Evolutionary conservation across 2,797 vertebrate genomes (phyloP).

Genomic region (Pseudomugil gertrudae): DNA sequence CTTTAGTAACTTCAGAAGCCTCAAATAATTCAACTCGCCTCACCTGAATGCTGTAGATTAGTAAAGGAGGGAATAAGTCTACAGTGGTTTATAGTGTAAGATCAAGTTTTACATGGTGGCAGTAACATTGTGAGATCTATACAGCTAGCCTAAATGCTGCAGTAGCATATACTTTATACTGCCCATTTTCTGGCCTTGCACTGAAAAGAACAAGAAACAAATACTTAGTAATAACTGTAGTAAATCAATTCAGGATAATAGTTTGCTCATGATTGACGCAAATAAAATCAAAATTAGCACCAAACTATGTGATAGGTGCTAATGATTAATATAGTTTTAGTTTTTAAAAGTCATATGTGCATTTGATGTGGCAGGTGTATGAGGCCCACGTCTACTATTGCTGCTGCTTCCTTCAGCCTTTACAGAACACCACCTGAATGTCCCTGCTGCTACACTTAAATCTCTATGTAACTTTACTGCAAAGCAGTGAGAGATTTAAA

Average conservation of each 20-base stretch:
- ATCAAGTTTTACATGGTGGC: slow-evolving; percentile 22
- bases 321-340: slow-evolving; percentile 12
- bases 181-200: slow-evolving; percentile 53
- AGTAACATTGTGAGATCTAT: slow-evolving; percentile 35
- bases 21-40: slow-evolving; percentile 67
- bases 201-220: slow-evolving; percentile 42
- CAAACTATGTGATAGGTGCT: slow-evolving; percentile 18
- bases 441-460: background rate
- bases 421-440: background rate
- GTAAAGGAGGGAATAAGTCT: slow-evolving; percentile 28
- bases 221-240: slow-evolving; percentile 66
- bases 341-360: slow-evolving; percentile 11
- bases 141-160: slow-evolving; percentile 41
- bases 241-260: slow-evolving; percentile 51
- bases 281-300: slow-evolving; percentile 26
- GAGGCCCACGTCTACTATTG: slow-evolving; percentile 40
- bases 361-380: slow-evolving; percentile 56
- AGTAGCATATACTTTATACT: slow-evolving; percentile 29
- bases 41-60: slow-evolving; percentile 49
- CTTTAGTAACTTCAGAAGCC: slow-evolving; percentile 70
- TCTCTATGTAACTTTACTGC: background rate
- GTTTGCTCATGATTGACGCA: slow-evolving; percentile 19
- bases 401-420: slow-evolving; percentile 33
- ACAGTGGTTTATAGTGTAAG: slow-evolving; percentile 30
- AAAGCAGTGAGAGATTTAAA: background rate